phyloP scores from a whole-genome alignment of 1,140 invertebrate genomes.

The Lineus longissimus region DNA sequence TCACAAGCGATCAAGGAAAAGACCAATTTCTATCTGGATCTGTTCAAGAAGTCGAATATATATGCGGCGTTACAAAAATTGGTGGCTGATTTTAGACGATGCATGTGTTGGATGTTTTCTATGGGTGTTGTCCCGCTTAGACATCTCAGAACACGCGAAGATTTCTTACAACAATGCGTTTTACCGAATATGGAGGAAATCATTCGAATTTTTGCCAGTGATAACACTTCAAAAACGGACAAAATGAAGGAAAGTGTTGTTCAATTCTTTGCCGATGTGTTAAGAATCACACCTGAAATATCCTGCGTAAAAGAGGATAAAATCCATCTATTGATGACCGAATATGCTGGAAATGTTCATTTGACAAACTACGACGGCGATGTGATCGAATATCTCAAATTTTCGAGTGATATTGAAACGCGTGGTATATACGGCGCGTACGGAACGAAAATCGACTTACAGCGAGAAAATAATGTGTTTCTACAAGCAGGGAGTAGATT shows the following conservation, averaged over 20 bases:
- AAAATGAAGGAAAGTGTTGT: background rate
- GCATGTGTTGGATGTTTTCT: slow-evolving; percentile 5
- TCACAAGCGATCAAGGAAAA: background rate
- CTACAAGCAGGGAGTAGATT: background rate
- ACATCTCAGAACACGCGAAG: slow-evolving; percentile 5
- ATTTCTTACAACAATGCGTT: background rate
- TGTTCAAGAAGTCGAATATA: background rate
- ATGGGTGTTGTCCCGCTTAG: slow-evolving; percentile 5
- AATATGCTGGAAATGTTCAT: background rate
- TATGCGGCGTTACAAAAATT: background rate
- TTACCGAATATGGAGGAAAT: background rate
- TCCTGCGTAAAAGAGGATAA: slow-evolving; percentile 6
- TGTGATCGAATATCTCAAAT: slow-evolving; percentile 6
- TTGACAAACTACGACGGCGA: slow-evolving; percentile 6
- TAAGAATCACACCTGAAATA: background rate
- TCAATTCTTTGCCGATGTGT: background rate
- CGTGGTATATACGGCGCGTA: slow-evolving; percentile 1
- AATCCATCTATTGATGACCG: slow-evolving; percentile 7
- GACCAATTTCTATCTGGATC: slow-evolving; percentile 5
- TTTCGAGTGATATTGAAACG: slow-evolving; percentile 7
- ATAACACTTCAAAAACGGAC: background rate
- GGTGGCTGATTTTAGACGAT: slow-evolving; percentile 2
- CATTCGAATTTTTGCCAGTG: slow-evolving; percentile 2
- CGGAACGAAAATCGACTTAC: slow-evolving; percentile 2
- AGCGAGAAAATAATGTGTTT: background rate